Evolutionary conservation across 2,113 vertebrate species (phyloP), one percentile per base, ranked within the genome.

Genomic region (Papio anubis): DNA sequence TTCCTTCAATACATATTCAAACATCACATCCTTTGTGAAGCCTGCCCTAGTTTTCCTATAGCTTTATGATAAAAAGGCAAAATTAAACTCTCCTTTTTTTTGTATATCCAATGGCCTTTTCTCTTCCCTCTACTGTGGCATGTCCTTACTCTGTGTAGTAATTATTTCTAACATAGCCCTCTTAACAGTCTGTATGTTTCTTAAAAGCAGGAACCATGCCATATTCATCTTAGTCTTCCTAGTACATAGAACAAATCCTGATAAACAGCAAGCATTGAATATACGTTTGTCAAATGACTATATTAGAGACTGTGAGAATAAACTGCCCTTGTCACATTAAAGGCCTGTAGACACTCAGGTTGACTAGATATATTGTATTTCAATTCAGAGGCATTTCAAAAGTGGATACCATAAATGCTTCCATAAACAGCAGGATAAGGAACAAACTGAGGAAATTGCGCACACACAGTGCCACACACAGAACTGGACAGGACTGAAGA

Each of bases 381-480:
- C 84, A 97, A 61, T 43, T 92, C 20, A 76, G n/a, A 92, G 90
- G 57, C 17, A 0, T 94, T 79, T 94, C 52, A 93, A 73, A 16
- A 88, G 30, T 20, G 64, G 75, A 79, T 83, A 78, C 8, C 55
- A 50, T 68, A 93, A 83, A 18, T 79, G 30, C 30, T 92, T 96
- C 61, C n/a, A 90, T 9, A 40, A 76, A 88, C 3, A 79, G 43
- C 9, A 92, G 89, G 45, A 76, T 83, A 87, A 90, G 40, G 9
- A 18, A n/a, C 18, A 97, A 95, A 87, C 18, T 86, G 70, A 92
- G 68, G 55, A 86, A 78, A 95, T 78, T 78, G 50, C n/a, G 79
- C 3, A 59, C 66, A 89, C 1, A 88, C 2, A 61, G 52, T 35
- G n/a, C 40, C 27, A 45, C 12, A 76, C 6, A 96, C n/a, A 96